phyloP scores from a whole-genome alignment of 2,113 vertebrate species.

The Physeter macrocephalus region DNA sequence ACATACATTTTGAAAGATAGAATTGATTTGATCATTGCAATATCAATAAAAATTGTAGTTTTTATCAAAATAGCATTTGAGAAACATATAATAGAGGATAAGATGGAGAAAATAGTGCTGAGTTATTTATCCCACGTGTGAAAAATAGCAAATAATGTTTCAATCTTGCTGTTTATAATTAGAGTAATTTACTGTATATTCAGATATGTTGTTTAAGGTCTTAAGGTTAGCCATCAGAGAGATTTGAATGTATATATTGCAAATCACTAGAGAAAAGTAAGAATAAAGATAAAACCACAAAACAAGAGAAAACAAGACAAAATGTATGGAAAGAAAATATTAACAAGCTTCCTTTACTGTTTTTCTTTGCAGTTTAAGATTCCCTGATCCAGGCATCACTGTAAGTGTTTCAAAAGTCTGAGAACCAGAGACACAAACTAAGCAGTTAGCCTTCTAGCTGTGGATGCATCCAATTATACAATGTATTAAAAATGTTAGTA shows the following conservation, averaged over 20 bases:
- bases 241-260: neutral
- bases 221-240: neutral
- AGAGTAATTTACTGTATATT: neutral
- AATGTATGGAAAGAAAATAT: neutral
- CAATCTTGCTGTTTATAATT: neutral
- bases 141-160: neutral
- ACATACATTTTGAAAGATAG: neutral
- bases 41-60: neutral
- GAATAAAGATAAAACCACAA: neutral
- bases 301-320: neutral
- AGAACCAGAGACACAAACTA: neutral
- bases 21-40: neutral
- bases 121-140: neutral
- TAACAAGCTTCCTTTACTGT: neutral
- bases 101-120: neutral
- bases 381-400: neutral
- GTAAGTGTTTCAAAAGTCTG: neutral
- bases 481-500: neutral
- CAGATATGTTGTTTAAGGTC: neutral
- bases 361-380: neutral
- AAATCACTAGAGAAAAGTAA: neutral
- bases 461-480: rapidly evolving
- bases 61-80: neutral
- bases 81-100: neutral
- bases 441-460: neutral